These are phyloP conservation scores for Drosophila formosana DNA, from an alignment of 2,888 invertebrate genomes.

Conservation along the genomic window DNA sequence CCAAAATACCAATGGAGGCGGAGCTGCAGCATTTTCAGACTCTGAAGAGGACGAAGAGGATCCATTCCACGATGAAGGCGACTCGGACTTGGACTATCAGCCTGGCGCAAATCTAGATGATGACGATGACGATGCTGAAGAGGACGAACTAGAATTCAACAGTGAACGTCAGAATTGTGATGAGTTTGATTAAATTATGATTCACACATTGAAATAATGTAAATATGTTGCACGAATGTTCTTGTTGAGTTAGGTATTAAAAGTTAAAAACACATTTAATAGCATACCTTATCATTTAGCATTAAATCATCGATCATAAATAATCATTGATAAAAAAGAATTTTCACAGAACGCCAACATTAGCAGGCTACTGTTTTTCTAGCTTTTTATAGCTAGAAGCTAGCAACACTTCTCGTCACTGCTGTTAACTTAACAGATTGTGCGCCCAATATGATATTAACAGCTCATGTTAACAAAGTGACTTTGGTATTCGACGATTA, in stretches of 20 bases:
- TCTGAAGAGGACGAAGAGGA: conserved; percentile 59
- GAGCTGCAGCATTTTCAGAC: conserved; percentile 18
- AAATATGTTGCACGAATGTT: background rate
- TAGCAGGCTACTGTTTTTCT: too few relatives aligned
- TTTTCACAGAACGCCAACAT: too few relatives aligned
- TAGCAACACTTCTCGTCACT: background rate
- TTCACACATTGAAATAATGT: background rate
- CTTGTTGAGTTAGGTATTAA: too few relatives aligned
- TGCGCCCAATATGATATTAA: background rate
- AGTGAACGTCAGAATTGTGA: conserved; percentile 62
- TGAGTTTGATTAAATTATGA: conserved; percentile 33
- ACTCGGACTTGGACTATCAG: conserved; percentile 54
- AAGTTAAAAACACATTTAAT: too few relatives aligned
- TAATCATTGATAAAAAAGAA: too few relatives aligned
- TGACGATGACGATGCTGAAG: conserved; percentile 53
- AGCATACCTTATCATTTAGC: too few relatives aligned
- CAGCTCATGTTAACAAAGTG: background rate
- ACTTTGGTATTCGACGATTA: conserved; percentile 2
- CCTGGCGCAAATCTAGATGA: conserved; percentile 50
- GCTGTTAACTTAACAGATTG: background rate
- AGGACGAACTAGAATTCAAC: conserved; percentile 68
- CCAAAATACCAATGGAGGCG: conserved; percentile 10
- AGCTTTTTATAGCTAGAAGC: background rate
- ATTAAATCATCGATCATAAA: too few relatives aligned
- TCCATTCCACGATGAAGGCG: conserved; percentile 58